Conservation (phyloP, 2,113 vertebrate species). For the Rhinogobius similis region DNA sequence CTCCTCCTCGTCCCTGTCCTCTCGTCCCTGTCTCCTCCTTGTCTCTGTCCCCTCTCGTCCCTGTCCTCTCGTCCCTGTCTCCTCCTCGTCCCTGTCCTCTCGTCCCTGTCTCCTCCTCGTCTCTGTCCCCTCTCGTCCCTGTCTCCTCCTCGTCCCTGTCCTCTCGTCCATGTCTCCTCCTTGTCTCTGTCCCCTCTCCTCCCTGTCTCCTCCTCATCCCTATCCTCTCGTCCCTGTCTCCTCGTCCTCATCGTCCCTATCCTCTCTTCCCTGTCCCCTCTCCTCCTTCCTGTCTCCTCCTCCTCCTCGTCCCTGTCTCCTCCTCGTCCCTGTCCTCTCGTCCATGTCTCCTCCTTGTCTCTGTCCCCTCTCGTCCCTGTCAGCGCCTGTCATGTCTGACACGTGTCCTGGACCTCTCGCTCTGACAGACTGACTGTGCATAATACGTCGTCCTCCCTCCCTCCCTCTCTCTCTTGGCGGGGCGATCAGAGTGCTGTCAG, state of each 20-base stretch:
- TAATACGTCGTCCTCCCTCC: not conserved
- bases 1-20: too few relatives aligned
- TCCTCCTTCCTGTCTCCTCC: not conserved
- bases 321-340: not conserved
- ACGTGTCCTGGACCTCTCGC: not conserved
- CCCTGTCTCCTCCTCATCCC: too few relatives aligned
- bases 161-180: not conserved
- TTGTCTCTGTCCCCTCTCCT: too few relatives aligned
- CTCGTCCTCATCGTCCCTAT: too few relatives aligned
- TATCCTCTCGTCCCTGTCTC: too few relatives aligned
- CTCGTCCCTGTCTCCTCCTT: too few relatives aligned
- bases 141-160: not conserved
- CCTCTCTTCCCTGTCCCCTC: too few relatives aligned
- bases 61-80: too few relatives aligned
- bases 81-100: not conserved
- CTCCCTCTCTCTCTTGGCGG: not conserved
- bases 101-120: not conserved
- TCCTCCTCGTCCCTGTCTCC: not conserved
- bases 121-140: not conserved
- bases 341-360: not conserved
- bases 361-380: not conserved
- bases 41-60: too few relatives aligned
- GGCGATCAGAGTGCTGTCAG: not conserved
- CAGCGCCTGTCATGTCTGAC: slow-evolving; percentile 3
- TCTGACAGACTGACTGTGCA: slow-evolving; percentile 1